These are phyloP conservation scores for Dysmachus trigonus DNA, from an alignment of 2,888 invertebrate species.

Conservation along the genomic window DNA sequence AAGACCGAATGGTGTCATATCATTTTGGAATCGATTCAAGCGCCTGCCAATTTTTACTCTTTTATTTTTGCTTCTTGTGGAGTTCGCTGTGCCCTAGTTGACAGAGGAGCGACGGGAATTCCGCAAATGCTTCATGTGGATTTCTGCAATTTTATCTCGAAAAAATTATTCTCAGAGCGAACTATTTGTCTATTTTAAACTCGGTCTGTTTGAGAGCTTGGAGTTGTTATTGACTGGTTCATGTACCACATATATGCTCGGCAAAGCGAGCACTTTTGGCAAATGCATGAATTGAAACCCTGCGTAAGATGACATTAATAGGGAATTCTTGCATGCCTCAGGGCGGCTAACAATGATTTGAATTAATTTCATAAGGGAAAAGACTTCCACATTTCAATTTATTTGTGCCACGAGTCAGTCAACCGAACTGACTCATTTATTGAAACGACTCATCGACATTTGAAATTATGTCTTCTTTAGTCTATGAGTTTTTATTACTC, in stretches of 20 bases:
- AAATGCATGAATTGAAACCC: background rate
- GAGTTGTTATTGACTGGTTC: background rate
- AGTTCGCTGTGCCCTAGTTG: background rate
- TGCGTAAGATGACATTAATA: background rate
- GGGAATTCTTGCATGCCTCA: background rate
- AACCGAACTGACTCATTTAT: background rate
- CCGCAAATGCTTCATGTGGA: background rate
- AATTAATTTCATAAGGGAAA: background rate
- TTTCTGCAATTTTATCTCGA: background rate
- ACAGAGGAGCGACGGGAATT: background rate
- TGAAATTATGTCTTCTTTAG: background rate
- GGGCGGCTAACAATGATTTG: background rate
- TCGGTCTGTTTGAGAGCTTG: background rate
- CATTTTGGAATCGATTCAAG: background rate
- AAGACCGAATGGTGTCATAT: background rate
- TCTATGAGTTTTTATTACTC: background rate
- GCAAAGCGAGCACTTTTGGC: background rate
- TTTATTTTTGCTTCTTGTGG: background rate
- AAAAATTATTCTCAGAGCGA: background rate
- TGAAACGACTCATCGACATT: background rate
- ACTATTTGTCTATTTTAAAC: conserved; percentile 26
- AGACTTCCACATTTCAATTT: background rate
- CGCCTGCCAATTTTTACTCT: background rate
- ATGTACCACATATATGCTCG: background rate
- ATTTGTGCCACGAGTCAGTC: background rate